Evolutionary conservation across 2,797 vertebrate genomes (phyloP).

Genomic region (Microchirus variegatus): DNA sequence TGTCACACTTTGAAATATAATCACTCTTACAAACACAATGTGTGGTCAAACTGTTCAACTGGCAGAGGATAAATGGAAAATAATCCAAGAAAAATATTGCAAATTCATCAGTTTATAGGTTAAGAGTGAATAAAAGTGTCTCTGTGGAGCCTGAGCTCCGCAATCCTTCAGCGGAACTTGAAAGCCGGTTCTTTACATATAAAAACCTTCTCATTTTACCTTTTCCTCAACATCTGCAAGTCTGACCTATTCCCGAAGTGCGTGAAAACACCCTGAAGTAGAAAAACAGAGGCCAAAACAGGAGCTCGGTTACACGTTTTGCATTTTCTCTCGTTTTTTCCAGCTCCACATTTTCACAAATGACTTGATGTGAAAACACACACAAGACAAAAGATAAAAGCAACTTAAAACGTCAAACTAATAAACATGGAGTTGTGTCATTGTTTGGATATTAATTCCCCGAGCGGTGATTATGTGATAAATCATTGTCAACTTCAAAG

Average conservation of each 20-base stretch:
- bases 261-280: constrained; percentile 13
- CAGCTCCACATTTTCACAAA: constrained; percentile 34
- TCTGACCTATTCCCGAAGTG: constrained; percentile 30
- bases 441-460: constrained; percentile 31
- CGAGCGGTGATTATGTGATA: constrained; percentile 39
- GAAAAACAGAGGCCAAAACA: constrained; percentile 20
- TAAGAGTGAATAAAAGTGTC: constrained; percentile 13
- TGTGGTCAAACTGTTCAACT: constrained; percentile 12
- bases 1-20: constrained; percentile 9
- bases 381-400: constrained; percentile 25
- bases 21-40: background rate
- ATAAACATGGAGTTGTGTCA: constrained; percentile 38
- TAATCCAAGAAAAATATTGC: constrained; percentile 34
- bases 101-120: constrained; percentile 21
- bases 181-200: constrained; percentile 5
- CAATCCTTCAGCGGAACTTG: constrained; percentile 29
- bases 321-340: constrained; percentile 15
- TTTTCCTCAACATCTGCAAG: constrained; percentile 27
- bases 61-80: constrained; percentile 27
- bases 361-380: constrained; percentile 16
- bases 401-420: constrained; percentile 6
- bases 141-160: constrained; percentile 18
- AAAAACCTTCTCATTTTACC: constrained; percentile 27
- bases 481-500: constrained; percentile 40
- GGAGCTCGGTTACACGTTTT: constrained; percentile 29